Base-by-base conservation (phyloP, 2,888 invertebrate species). In the Ischnura elegans region DNA sequence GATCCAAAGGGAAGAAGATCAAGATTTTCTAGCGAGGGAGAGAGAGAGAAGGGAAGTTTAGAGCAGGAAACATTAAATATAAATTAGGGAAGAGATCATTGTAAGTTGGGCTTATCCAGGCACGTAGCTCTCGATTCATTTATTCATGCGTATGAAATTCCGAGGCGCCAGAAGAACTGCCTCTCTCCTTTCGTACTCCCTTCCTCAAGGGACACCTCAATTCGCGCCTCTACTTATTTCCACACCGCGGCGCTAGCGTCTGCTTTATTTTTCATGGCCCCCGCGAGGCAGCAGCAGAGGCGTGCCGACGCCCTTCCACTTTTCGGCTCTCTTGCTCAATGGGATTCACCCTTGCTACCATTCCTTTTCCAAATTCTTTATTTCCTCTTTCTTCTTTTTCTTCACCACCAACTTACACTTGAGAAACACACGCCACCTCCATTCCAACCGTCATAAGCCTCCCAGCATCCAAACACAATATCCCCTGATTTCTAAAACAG, bases 191-290 rank as follows among this genome's bases (percentile, higher is more conserved):
- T 43, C 42, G 16, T 51, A 19, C 42, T 6, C 51, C 55, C 42
- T 6, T 25, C 42, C 51, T 55, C 87, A 36, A n/a, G 29, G 45
- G 86, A 25, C 46, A 45, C 86, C 25, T n/a, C 29, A 76, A 36
- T 29, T 76, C 86, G 43, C n/a, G 45, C 86, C 46, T 25, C 43
- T 36, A 19, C 90, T n/a, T n/a, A n/a, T 36, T 61, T 36, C 13
- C 76, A 8, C 36, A 2, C 13, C 76, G 36, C 36, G 4, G 25
- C 61, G 61, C 61, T 21, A 21, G 21, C 16, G 19, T n/a, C 87
- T 87, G 87, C 87, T 87, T 36, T 87, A 87, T 87, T 87, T 87
- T 87, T 87, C 87, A 87, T 87, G 87, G 87, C 29, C 47, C 87
- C 47, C 47, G 87, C 29, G 55, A 87, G 87, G 87, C 45, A 42